These are phyloP conservation scores for Anagrus nilaparvatae DNA, from an alignment of 1,140 invertebrate genomes.

Conservation along the genomic window DNA sequence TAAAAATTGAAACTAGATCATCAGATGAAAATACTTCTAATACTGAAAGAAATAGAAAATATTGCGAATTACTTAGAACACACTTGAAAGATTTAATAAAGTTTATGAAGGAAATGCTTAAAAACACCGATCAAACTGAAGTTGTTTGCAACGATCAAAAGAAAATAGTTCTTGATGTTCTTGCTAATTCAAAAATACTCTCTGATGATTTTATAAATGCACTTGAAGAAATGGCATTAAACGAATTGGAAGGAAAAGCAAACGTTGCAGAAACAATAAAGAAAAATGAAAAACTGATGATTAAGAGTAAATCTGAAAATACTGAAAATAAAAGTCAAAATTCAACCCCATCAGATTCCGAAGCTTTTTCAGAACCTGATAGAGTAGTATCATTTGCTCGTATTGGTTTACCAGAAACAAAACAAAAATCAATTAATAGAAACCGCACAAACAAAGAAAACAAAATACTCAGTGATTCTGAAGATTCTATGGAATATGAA, in stretches of 20 bases:
- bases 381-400: conserved; percentile 64
- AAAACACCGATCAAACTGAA: conserved; percentile 15
- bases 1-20: conserved; percentile 33
- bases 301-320: conserved; percentile 29
- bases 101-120: conserved; percentile 36
- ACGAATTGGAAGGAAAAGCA: conserved; percentile 8
- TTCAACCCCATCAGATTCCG: conserved; percentile 58
- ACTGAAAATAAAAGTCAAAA: conserved; percentile 20
- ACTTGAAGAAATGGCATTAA: conserved; percentile 19
- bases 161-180: conserved; percentile 28
- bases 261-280: too few relatives aligned
- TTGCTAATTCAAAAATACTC: conserved; percentile 31
- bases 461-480: conserved; percentile 33
- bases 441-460: conserved; percentile 22
- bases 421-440: conserved; percentile 22
- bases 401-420: conserved; percentile 54
- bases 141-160: conserved; percentile 22
- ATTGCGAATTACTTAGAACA: conserved; percentile 29
- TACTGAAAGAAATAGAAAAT: conserved; percentile 25
- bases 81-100: conserved; percentile 34
- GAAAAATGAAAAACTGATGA: too few relatives aligned
- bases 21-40: conserved; percentile 20
- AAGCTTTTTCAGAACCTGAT: conserved; percentile 78
- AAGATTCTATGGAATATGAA: conserved; percentile 33
- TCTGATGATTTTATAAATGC: conserved; percentile 30